phyloP scores from a whole-genome alignment of 2,797 vertebrate species.

The Acrossocheilus wenchowensis region DNA sequence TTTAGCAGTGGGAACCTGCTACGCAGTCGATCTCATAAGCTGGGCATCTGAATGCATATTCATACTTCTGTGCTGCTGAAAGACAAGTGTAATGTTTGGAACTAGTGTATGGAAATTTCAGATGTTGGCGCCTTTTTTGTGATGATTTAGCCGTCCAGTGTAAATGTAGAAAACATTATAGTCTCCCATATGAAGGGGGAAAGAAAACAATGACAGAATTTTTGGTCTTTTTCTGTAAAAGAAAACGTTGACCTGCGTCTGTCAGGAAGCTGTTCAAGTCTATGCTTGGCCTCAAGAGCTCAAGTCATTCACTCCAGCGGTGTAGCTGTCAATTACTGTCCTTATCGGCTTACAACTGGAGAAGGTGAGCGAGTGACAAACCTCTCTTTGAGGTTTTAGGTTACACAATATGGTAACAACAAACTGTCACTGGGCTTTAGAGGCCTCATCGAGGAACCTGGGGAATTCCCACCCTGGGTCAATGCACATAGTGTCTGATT shows the following conservation, averaged over 20 bases:
- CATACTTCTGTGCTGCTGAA: slow-evolving; percentile 39
- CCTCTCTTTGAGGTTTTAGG: slow-evolving; percentile 51
- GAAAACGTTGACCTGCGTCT: slow-evolving; percentile 13
- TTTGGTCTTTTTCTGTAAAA: slow-evolving; percentile 5
- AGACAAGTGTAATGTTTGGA: slow-evolving; percentile 39
- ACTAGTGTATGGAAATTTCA: slow-evolving; percentile 26
- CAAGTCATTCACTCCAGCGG: slow-evolving; percentile 34
- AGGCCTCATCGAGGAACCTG: slow-evolving; percentile 32
- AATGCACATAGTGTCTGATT: slow-evolving; percentile 34
- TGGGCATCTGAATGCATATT: slow-evolving; percentile 37
- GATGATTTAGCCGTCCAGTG: slow-evolving; percentile 3
- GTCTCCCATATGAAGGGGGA: slow-evolving; percentile 1
- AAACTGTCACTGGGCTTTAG: slow-evolving; percentile 52
- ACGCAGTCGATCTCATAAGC: not conserved
- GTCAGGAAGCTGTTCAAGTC: slow-evolving; percentile 27
- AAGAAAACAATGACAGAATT: slow-evolving; percentile 12
- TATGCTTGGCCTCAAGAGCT: slow-evolving; percentile 13
- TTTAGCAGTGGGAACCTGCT: slow-evolving; percentile 52
- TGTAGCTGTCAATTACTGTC: slow-evolving; percentile 50
- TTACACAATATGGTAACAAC: slow-evolving; percentile 55
- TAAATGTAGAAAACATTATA: slow-evolving; percentile 19
- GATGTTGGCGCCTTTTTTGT: slow-evolving; percentile 20
- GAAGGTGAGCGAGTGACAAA: slow-evolving; percentile 49
- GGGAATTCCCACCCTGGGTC: slow-evolving; percentile 35
- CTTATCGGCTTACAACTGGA: slow-evolving; percentile 45